Evolutionary conservation across 2,888 invertebrate genomes (phyloP), one percentile per base, ranked within the genome.

Genomic region (Drosophila austrosaltans): DNA sequence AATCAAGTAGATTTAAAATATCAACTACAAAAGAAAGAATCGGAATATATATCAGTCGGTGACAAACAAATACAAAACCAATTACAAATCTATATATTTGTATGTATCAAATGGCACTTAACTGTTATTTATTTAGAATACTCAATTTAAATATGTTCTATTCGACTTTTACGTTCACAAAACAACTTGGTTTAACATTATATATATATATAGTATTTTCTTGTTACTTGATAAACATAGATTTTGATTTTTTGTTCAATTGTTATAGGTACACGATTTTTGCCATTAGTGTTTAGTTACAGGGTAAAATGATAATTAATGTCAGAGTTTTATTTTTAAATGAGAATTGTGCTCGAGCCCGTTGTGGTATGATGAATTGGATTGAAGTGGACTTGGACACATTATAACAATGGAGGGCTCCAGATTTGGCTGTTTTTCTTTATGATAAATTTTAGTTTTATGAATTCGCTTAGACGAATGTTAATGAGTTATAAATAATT

Each of bases 41-140:
- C 16, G 16, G 16, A 16, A 16, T 16, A 16, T 16, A 16, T 16
- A 28, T 28, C 28, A 28, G 28, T 28, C 28, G 2, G 28, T 0
- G 2, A 2, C 28, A 28, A 3, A 28, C 28, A 2, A 20, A 44
- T 1, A 6, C 2, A 48, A 53, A 72, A 16, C 30, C 57, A 61
- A 64, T n/a, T 10, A 40, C 28, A 57, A 66, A 64, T 66, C 20
- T 60, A 42, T 20, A 61, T 16, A 5, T 44, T 60, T 60, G 28
- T 39, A 53, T 72, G 69, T 83, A 75, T 81, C 69, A 79, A 82
- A 82, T 82, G 82, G 82, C 82, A 82, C 87, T 87, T 84, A 82
- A 81, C 63, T 62, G 54, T 53, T 73, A 67, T 54, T 53, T 16
- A 67, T 63, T 53, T 54, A 32, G 54, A 67, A 36, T 73, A 57